Evolutionary conservation across 2,113 vertebrate species (phyloP).

Genomic region (Aix galericulata): DNA sequence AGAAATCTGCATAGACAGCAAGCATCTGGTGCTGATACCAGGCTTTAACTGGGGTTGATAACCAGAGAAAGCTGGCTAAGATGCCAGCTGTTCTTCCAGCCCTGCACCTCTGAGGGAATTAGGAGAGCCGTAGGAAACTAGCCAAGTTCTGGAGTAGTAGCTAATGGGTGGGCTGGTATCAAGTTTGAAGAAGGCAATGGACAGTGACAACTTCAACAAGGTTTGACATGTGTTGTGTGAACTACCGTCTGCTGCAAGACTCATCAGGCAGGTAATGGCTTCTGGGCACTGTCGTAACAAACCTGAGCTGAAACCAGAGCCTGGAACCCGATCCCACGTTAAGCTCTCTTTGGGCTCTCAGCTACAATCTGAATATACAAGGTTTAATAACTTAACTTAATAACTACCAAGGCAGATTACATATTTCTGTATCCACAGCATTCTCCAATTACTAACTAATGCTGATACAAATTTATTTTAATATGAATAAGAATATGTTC

Average conservation of each 20-base stretch:
- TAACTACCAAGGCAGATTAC: neutral
- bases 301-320: neutral
- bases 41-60: neutral
- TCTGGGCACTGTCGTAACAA: neutral
- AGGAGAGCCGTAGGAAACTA: neutral
- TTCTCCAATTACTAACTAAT: neutral
- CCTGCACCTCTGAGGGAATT: neutral
- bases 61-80: neutral
- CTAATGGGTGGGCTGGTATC: neutral
- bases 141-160: neutral
- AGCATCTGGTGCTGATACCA: neutral
- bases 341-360: neutral
- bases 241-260: neutral
- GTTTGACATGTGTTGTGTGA: neutral
- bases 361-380: neutral
- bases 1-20: neutral
- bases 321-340: neutral
- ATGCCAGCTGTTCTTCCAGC: neutral
- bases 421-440: neutral
- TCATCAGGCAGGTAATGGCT: neutral
- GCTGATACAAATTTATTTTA: neutral
- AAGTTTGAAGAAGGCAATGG: neutral
- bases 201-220: neutral
- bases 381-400: neutral
- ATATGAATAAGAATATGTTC: neutral